Base-by-base conservation (phyloP, 2,888 invertebrate genomes). In the Drosophila borealis region DNA sequence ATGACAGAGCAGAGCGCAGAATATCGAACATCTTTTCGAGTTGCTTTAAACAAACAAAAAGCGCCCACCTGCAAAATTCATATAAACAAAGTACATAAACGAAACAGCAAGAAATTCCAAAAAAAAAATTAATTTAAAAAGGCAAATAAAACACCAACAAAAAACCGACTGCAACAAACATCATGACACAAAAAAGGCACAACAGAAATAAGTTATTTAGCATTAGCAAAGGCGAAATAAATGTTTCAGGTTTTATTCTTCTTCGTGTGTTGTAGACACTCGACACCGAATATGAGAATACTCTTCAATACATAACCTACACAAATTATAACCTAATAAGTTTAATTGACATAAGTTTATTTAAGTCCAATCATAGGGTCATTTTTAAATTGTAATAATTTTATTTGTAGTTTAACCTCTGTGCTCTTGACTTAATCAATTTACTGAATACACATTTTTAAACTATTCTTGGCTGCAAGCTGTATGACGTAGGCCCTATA, bases 171-270 rank as follows among this genome's bases (percentile, higher is more conserved):
- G 85, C 85, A 87, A 56, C 88, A 87, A 81, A 81, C 81, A 82
- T 77, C 49, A 59, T 53, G 59, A 29, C 13, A 36, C 29, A 66
- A 65, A 70, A 83, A 82, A 82, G 70, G 46, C 73, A 63, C 53
- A 56, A 59, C 55, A 60, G 37, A 70, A 61, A 76, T 72, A 80
- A 77, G 74, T 85, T 84, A 82, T 83, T 83, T 77, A 70, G 77
- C 72, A 79, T 85, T 78, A 88, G 75, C 77, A 80, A 85, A 85
- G 64, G 67, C 70, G 61, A 80, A 73, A 78, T 85, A 85, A 88
- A 83, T 77, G 80, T 75, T 83, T 78, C 75, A 70, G 78, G 73
- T 82, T 77, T 77, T 74, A 57, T 70, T 67, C 66, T 21, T 74
- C 66, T 50, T 64, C 64, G 17, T 17, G 17, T 17, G 17, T 17